Evolutionary conservation across 2,888 invertebrate genomes (phyloP), one percentile per base, ranked within the genome.

Genomic region (Timandra comae): DNA sequence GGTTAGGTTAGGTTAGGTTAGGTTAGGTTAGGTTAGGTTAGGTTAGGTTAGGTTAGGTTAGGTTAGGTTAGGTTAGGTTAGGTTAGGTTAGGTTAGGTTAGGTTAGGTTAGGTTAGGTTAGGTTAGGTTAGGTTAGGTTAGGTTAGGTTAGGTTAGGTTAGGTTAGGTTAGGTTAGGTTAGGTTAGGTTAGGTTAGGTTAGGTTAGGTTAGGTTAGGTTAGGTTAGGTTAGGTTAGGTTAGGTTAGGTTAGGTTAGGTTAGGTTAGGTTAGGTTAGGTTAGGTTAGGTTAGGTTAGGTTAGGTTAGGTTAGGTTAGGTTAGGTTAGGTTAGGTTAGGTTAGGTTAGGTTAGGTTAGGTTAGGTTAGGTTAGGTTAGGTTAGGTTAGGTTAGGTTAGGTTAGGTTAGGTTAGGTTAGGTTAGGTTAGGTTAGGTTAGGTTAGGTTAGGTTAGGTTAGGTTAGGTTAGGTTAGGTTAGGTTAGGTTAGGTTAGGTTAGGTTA

Each of bases 91-190:
- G 37, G 37, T 37, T 37, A 37, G 37, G 37, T 37, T 37, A 37
- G 37, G 33, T 37, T 37, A 37, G 37, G 37, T 37, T 37, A 19
- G 19, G 19, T 19, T 28, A 28, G 28, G 28, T 28, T 28, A 28
- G 28, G 28, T 28, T 28, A 28, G 28, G 28, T 28, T 28, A 28
- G 28, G 28, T 28, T 28, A 28, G 30, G 35, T 35, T 29, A 39
- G 39, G 43, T 43, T 39, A 43, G 43, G 39, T 43, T 35, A 43
- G 43, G 43, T 43, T 39, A 43, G 43, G 42, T 42, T 42, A 42
- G 42, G 43, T 42, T 42, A 42, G 38, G 41, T 41, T 38, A 41
- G 40, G 40, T 40, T 35, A 40, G 40, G 40, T 40, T 35, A 40
- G 40, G 40, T 40, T 40, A 40, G 37, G 41, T 41, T 41, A 36